Percentiles rank a stretch among this genome's conserved stretches.
Evolutionary conservation across 2,888 invertebrate genomes (phyloP).

Genomic region (Drosophila nr. medialis): DNA sequence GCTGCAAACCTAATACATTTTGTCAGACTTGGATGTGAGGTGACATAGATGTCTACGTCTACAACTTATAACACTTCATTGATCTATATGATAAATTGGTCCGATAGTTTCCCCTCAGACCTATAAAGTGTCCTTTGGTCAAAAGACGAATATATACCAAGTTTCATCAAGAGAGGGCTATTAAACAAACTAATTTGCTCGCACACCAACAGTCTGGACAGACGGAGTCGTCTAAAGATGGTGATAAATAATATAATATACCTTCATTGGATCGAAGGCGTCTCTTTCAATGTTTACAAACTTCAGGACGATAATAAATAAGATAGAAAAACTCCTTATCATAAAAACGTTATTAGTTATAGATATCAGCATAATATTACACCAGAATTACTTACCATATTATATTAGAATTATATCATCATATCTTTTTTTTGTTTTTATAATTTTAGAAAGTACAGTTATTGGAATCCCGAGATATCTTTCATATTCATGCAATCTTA

Average conservation of each 20-base stretch:
- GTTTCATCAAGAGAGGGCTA: background rate
- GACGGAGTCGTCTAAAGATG: background rate
- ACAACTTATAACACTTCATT: background rate
- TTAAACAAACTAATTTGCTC: background rate
- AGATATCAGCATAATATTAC: background rate
- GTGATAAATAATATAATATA: background rate
- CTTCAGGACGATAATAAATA: background rate
- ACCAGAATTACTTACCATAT: background rate
- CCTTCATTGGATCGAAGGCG: background rate
- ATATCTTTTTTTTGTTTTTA: background rate
- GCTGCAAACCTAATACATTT: background rate
- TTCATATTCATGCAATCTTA: constrained; percentile 39
- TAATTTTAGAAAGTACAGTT: constrained; percentile 38
- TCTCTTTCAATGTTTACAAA: too few species aligned
- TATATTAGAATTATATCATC: background rate
- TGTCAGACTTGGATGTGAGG: background rate
- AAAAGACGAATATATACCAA: background rate
- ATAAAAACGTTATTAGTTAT: background rate
- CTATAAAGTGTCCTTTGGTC: background rate
- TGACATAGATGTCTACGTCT: background rate
- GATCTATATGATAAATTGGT: background rate
- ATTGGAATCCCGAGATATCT: constrained; percentile 54
- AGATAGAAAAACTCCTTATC: background rate
- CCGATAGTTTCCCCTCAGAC: background rate
- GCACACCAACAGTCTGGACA: background rate